phyloP scores from a whole-genome alignment of 2,797 vertebrate species.

The Aythya fuligula region DNA sequence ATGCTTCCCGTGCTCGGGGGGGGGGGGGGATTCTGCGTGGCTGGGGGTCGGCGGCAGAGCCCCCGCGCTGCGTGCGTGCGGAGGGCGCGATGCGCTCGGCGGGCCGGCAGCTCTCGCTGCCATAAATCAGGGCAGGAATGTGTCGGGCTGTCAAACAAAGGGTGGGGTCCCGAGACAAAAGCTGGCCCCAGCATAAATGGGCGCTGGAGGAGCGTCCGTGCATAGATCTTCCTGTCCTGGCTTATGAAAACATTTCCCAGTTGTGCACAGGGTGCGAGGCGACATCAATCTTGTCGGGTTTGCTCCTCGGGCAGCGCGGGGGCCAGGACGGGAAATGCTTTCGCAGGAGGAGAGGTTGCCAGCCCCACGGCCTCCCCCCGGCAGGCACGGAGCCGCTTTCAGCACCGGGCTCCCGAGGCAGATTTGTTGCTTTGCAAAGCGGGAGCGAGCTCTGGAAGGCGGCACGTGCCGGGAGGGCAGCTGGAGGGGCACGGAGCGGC shows the following conservation, averaged over 20 bases:
- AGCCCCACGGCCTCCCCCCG: accelerated
- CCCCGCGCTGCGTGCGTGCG: neutral
- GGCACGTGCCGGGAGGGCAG: neutral
- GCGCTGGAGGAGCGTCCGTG: neutral
- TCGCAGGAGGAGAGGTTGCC: neutral
- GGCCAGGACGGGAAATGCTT: neutral
- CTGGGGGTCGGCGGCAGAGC: neutral
- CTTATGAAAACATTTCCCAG: neutral
- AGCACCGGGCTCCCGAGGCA: accelerated
- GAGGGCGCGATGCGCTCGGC: neutral
- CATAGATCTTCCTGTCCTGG: neutral
- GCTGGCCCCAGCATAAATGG: neutral
- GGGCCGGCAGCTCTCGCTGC: neutral
- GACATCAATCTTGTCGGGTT: neutral
- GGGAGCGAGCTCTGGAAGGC: neutral
- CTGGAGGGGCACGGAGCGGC: neutral
- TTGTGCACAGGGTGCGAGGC: neutral
- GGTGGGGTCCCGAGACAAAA: neutral
- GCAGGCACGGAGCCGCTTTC: neutral
- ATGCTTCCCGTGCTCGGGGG: neutral
- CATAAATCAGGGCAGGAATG: conserved; percentile 77
- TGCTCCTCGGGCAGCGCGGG: neutral
- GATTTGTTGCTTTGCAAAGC: neutral
- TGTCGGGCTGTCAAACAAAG: neutral
- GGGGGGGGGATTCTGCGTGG: neutral